Evolutionary conservation across 2,797 vertebrate genomes (phyloP), one percentile per base, ranked within the genome.

Genomic region (Diplodus sargus): DNA sequence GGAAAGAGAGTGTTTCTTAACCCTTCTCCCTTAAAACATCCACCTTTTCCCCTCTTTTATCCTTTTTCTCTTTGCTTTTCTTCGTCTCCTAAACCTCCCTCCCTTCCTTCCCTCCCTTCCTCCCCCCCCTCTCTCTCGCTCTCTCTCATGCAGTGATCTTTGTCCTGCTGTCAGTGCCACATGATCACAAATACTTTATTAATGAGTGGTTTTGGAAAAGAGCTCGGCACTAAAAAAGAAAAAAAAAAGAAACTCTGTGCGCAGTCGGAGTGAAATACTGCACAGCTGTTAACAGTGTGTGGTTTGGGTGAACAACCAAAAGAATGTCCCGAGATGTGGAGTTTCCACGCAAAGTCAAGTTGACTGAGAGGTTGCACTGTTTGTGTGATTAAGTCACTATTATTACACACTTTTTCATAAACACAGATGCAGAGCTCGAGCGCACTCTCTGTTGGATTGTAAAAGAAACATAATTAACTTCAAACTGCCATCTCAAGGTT

Each of bases 251-350:
- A 9, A 8, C 34, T 70, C 53, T 78, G 62, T 1, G 52, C 76
- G 81, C 47, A 60, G 85, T 52, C 79, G 43, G 87, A 79, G 85
- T 91, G 91, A 93, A 93, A 93, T 88, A 90, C 85, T 69, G 90
- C 87, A 85, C 94, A 94, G 94, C 93, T 94, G 93, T 92, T 89
- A 94, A 86, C 93, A 93, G 91, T 91, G 90, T 94, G 93, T 78
- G 93, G 93, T 91, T 90, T 85, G 87, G 88, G 88, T 82, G 88
- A 91, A 90, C 81, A 77, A 92, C 90, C 93, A 89, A 77, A 94
- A 89, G 87, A 92, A 94, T 93, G 87, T 90, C 86, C 85, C 80
- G 80, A 83, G 87, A 90, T 90, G 88, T 90, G 89, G 90, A 91
- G 82, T 91, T 92, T 92, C 92, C 91, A 92, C 87, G 87, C 90